Conservation (phyloP, 30 jellyfish, hydroid and myxozoan genomes). For the Turritopsis rubra region DNA sequence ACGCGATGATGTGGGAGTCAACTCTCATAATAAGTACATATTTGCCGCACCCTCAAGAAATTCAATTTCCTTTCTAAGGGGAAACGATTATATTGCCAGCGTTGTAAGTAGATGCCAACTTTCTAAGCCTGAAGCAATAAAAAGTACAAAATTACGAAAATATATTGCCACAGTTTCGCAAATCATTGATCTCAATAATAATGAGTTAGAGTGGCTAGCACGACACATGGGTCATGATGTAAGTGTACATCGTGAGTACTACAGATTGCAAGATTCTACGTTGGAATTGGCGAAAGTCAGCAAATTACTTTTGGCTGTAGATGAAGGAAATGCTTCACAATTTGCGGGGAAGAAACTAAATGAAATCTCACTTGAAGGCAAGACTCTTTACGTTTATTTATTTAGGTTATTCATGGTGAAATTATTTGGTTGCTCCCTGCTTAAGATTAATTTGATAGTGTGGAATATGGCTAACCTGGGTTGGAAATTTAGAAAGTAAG, state of each 20-base stretch:
- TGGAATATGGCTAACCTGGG: neutral
- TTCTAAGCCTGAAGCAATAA: conserved; percentile 29
- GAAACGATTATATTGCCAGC: conserved; percentile 32
- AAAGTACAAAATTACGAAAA: conserved; percentile 37
- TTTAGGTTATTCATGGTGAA: neutral
- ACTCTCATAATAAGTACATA: conserved; percentile 22
- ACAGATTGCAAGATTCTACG: conserved; percentile 46
- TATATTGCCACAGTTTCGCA: conserved; percentile 51
- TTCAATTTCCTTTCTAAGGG: conserved; percentile 29
- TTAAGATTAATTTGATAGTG: neutral
- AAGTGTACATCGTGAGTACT: conserved; percentile 48
- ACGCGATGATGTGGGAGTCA: conserved; percentile 30
- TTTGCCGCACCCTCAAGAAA: conserved; percentile 51
- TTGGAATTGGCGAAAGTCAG: conserved; percentile 54
- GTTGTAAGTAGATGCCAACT: conserved; percentile 20
- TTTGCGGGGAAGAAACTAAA: conserved; percentile 33
- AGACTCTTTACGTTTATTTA: neutral
- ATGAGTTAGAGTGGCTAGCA: conserved; percentile 50
- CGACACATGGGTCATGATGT: conserved; percentile 56
- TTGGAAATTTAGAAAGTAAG: too few relatives aligned
- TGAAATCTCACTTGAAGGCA: conserved; percentile 32
- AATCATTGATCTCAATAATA: conserved; percentile 32
- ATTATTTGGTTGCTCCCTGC: neutral
- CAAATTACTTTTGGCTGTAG: conserved; percentile 46
- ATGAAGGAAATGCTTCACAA: conserved; percentile 36